Percentiles rank a stretch among this genome's conserved stretches.
Evolutionary conservation across 2,797 vertebrate species (phyloP).

Genomic region (Hoplostethus mediterraneus): DNA sequence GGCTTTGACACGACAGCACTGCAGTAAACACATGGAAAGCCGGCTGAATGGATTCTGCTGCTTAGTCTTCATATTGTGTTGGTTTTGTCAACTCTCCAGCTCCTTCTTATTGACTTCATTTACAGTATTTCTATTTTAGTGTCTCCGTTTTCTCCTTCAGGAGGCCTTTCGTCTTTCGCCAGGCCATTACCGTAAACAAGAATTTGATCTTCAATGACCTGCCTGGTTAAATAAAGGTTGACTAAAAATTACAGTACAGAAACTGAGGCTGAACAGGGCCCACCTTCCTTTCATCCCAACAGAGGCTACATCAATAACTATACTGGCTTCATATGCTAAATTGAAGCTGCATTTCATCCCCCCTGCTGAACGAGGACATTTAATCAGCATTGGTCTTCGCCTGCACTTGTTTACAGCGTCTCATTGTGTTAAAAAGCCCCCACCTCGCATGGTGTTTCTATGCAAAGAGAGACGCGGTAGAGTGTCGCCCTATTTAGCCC

Average conservation of each 20-base stretch:
- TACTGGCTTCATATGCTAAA: slow-evolving; percentile 1
- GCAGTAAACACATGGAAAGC: not conserved
- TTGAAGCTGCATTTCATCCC: slow-evolving; percentile 8
- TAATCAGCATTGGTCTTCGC: not conserved
- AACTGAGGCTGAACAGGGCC: not conserved
- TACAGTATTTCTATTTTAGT: not conserved
- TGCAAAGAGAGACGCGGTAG: slow-evolving; percentile 30
- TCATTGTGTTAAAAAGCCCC: slow-evolving; percentile 26
- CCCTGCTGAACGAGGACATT: slow-evolving; percentile 11
- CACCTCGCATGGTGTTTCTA: slow-evolving; percentile 28
- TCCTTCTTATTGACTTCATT: slow-evolving; percentile 25
- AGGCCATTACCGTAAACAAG: not conserved
- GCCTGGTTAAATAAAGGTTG: not conserved
- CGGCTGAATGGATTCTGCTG: too few relatives aligned
- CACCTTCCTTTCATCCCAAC: slow-evolving; percentile 7
- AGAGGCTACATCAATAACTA: not conserved
- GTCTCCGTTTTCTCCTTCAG: not conserved
- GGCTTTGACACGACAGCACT: not conserved
- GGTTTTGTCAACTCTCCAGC: slow-evolving; percentile 21
- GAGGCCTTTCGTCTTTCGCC: not conserved
- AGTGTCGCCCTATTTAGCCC: slow-evolving; percentile 41
- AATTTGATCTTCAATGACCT: not conserved
- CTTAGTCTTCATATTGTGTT: too few relatives aligned
- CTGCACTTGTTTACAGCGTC: not conserved
- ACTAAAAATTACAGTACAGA: slow-evolving; percentile 14